Conservation (phyloP, 1,140 invertebrate species). For the Limonius californicus region DNA sequence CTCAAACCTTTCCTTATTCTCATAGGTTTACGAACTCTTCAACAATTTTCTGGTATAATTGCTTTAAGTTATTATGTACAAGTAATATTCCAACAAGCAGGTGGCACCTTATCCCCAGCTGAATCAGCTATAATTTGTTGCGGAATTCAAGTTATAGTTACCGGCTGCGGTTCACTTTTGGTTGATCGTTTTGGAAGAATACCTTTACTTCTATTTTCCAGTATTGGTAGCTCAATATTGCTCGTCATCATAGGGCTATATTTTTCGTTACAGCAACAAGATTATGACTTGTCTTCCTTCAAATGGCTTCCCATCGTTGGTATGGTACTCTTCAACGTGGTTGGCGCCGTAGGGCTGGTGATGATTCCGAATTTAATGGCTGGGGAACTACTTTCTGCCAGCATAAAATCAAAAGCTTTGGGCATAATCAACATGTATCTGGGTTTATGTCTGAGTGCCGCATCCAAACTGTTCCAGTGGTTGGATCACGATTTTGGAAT, state of each 20-base stretch:
- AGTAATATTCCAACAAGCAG: conserved; percentile 17
- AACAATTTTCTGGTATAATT: conserved; percentile 25
- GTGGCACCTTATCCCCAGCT: conserved; percentile 14
- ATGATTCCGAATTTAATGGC: conserved; percentile 25
- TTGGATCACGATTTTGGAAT: conserved; percentile 1
- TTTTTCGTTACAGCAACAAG: not conserved
- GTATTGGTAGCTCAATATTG: not conserved
- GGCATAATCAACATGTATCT: conserved; percentile 23
- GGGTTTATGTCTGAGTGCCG: conserved; percentile 47
- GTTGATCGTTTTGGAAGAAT: conserved; percentile 67
- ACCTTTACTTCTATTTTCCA: not conserved
- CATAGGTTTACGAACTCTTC: not conserved
- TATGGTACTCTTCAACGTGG: conserved; percentile 24
- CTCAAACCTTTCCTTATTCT: conserved; percentile 44
- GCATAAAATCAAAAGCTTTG: conserved; percentile 27
- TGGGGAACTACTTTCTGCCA: conserved; percentile 31
- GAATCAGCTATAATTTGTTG: conserved; percentile 30
- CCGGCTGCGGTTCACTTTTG: conserved; percentile 42
- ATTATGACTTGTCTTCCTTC: conserved; percentile 33
- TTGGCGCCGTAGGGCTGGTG: conserved; percentile 21
- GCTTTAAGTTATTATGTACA: conserved; percentile 21
- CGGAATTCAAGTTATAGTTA: conserved; percentile 48
- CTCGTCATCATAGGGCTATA: not conserved
- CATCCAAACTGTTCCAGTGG: not conserved
- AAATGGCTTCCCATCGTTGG: conserved; percentile 29